These are phyloP conservation scores for Drosophila austrosaltans DNA, from an alignment of 2,888 invertebrate genomes.

Conservation along the genomic window DNA sequence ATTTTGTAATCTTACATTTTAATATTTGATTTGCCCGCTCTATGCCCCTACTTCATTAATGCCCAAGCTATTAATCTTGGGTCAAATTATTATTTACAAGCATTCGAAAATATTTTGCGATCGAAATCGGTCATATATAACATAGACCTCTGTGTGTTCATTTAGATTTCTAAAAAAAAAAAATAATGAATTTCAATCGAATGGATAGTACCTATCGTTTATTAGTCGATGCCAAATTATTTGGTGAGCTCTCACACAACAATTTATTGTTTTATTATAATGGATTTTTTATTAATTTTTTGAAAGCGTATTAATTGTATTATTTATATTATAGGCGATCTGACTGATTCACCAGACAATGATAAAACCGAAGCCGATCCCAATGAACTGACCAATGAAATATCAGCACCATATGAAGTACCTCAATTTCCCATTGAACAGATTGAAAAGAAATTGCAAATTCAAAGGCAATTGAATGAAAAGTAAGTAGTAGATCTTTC, in stretches of 20 bases:
- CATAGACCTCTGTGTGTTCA: not conserved
- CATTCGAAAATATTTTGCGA: not conserved
- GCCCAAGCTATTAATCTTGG: not conserved
- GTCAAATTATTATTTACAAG: not conserved
- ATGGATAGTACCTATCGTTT: constrained; percentile 68
- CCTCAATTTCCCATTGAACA: constrained; percentile 99
- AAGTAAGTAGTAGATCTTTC: constrained; percentile 85
- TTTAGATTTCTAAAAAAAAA: not conserved
- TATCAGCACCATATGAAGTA: constrained; percentile 98
- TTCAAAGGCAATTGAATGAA: constrained; percentile 94
- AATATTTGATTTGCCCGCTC: constrained; percentile 1
- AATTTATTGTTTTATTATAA: constrained; percentile 10
- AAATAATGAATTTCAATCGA: constrained; percentile 72
- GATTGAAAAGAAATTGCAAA: constrained; percentile 95
- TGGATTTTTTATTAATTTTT: constrained; percentile 26
- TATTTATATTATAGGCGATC: constrained; percentile 66
- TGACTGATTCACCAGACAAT: constrained; percentile 53
- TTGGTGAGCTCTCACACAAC: constrained; percentile 37
- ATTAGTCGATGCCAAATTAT: constrained; percentile 59
- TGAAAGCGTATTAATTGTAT: not conserved
- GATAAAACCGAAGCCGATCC: constrained; percentile 61
- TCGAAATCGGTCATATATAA: constrained; percentile 15
- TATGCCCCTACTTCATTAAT: not conserved
- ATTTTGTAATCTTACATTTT: constrained; percentile 45
- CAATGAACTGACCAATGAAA: constrained; percentile 87